phyloP scores from a whole-genome alignment of 1,140 invertebrate genomes.

The Proales similis region DNA sequence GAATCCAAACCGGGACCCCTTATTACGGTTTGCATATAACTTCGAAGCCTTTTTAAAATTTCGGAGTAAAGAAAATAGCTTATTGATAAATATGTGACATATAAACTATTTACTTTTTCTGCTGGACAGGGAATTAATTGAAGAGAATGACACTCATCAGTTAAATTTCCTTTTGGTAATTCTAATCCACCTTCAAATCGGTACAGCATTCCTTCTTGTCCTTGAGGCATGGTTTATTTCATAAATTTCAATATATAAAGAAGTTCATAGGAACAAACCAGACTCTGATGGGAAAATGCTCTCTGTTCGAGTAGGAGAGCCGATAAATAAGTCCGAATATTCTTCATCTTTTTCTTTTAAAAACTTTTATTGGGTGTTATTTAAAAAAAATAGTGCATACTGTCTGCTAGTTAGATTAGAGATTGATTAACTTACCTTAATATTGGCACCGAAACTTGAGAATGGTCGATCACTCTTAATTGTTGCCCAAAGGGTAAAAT shows the following conservation, averaged over 20 bases:
- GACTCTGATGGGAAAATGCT: slow-evolving; percentile 7
- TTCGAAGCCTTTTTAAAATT: neutral
- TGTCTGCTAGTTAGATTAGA: neutral
- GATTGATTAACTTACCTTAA: slow-evolving; percentile 39
- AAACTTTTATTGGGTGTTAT: slow-evolving; percentile 39
- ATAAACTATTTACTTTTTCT: neutral
- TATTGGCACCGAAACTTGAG: slow-evolving; percentile 42
- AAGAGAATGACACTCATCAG: slow-evolving; percentile 1
- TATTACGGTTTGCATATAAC: neutral
- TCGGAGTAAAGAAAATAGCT: neutral
- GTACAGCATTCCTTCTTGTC: slow-evolving; percentile 26
- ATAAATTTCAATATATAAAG: too few species aligned
- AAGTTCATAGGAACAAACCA: too few species aligned
- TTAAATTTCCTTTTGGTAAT: neutral
- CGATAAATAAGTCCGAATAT: slow-evolving; percentile 43
- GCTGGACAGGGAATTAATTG: slow-evolving; percentile 3
- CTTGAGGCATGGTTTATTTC: too few species aligned
- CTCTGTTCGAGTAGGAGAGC: slow-evolving; percentile 40
- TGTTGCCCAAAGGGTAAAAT: slow-evolving; percentile 36
- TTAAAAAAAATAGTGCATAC: neutral
- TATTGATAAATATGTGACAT: neutral
- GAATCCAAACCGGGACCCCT: slow-evolving; percentile 22
- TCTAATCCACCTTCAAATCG: slow-evolving; percentile 17
- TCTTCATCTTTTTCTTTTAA: slow-evolving; percentile 41
- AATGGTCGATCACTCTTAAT: slow-evolving; percentile 43